Evolutionary conservation across 2,888 invertebrate genomes (phyloP), one percentile per base, ranked within the genome.

Genomic region (Lithophane socia): DNA sequence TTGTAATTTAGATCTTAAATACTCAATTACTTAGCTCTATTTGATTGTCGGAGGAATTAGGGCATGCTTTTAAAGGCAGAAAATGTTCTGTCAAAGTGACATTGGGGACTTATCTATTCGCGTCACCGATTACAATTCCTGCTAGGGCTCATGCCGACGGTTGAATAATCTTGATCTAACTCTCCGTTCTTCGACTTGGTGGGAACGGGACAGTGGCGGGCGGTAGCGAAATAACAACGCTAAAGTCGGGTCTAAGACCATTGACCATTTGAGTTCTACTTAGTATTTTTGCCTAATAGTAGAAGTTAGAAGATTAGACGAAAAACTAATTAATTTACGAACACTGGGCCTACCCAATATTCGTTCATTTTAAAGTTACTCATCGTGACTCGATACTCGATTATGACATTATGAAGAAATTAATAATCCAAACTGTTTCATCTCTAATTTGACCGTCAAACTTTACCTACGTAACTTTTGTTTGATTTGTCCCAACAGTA

Each of bases 1-100:
- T 52, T 93, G 91, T 91, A 89, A 90, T 88, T 88, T 86, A 77
- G 82, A 44, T 69, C 68, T 77, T 64, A 49, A 68, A 58, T 70
- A 52, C 54, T 74, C 63, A 61, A 79, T 76, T 49, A 86, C 66
- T 80, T 75, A 80, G 60, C n/a, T 58, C 13, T 66, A 66, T 67
- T 82, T 24, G 61, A 70, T n/a, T 84, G 44, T 56, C 9, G 10
- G 44, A 69, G 49, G 72, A 84, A 76, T 81, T 24, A 63, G 56
- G 52, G 12, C 54, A 80, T 54, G n/a, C 24, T 42, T 60, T 16
- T 54, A 58, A 72, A 54, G 64, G 63, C 49, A 44, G 56, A 58
- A n/a, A 64, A 75, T 77, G 70, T 79, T 73, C 73, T 60, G 58
- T 76, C 74, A 70, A 65, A 77, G 70, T 77, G 71, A 61, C 74